Evolutionary conservation across 2,113 vertebrate genomes (phyloP).

Genomic region (Gracilinanus agilis): DNA sequence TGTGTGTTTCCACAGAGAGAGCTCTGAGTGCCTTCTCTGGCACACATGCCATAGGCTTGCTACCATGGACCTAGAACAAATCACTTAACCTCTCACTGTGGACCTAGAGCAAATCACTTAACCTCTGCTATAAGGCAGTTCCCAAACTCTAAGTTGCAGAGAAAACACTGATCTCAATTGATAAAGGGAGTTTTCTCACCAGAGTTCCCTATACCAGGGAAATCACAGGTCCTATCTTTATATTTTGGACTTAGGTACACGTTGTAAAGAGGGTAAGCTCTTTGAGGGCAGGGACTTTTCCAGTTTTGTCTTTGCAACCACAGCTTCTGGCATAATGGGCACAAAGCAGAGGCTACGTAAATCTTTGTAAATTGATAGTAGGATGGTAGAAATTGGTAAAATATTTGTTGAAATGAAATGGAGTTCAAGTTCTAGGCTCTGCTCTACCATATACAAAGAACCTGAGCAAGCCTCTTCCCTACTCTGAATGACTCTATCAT

Average conservation of each 20-base stretch:
- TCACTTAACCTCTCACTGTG: not conserved
- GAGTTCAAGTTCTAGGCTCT: not conserved
- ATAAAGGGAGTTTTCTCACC: not conserved
- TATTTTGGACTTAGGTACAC: not conserved
- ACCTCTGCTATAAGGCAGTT: not conserved
- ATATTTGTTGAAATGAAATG: not conserved
- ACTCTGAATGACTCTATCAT: not conserved
- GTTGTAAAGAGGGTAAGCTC: not conserved
- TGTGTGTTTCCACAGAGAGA: too few relatives aligned
- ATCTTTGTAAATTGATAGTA: not conserved
- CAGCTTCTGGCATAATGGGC: not conserved
- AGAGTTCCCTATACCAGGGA: not conserved
- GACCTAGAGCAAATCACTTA: not conserved
- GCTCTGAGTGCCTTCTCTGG: too few relatives aligned
- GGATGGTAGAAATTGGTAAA: not conserved
- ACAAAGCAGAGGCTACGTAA: not conserved
- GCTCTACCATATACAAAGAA: not conserved
- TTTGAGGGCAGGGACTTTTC: not conserved
- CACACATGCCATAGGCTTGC: too few relatives aligned
- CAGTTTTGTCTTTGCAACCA: not conserved
- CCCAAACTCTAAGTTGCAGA: not conserved
- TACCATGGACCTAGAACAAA: not conserved
- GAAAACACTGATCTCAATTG: not conserved
- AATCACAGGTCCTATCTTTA: not conserved
- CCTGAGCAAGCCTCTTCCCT: not conserved